Percentiles rank a stretch among this genome's conserved stretches.
Evolutionary conservation across 2,888 invertebrate species (phyloP).

Genomic region (Microchrysa polita): DNA sequence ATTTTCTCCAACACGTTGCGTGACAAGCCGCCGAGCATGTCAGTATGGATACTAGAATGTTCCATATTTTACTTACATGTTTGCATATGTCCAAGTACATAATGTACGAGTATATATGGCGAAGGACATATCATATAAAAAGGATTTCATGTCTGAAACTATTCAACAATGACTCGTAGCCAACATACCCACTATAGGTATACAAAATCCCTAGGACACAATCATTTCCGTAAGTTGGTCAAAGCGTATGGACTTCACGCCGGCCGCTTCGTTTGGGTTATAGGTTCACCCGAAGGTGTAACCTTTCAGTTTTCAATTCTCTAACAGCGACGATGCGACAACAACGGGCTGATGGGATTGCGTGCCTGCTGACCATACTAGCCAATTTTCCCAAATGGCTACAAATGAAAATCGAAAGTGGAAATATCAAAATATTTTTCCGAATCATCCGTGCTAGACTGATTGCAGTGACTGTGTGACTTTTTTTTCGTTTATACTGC

Average conservation of each 20-base stretch:
- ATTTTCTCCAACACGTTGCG: no score
- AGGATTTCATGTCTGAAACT: background rate
- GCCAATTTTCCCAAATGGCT: background rate
- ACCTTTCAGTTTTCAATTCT: conserved; percentile 1
- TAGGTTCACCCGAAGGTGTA: conserved; percentile 20
- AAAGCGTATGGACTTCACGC: conserved; percentile 16
- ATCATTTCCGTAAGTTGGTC: conserved; percentile 34
- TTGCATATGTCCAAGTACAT: no score
- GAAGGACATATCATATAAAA: no score
- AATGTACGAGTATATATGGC: no score
- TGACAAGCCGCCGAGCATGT: no score
- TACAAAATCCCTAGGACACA: background rate
- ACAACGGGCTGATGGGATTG: conserved; percentile 7
- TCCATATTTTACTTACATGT: no score
- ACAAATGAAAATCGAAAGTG: conserved; percentile 29
- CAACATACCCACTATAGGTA: background rate
- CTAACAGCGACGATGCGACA: no score
- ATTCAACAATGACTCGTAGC: background rate
- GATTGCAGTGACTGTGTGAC: no score
- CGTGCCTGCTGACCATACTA: conserved; percentile 18
- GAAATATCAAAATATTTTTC: background rate
- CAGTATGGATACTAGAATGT: no score
- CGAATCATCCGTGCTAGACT: no score
- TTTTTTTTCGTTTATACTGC: no score
- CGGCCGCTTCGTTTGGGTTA: background rate